A percentile compares a stretch with the other conserved stretches of the same genome.
Conservation (phyloP, 2,797 vertebrate species). For the Luscinia megarhynchos region DNA sequence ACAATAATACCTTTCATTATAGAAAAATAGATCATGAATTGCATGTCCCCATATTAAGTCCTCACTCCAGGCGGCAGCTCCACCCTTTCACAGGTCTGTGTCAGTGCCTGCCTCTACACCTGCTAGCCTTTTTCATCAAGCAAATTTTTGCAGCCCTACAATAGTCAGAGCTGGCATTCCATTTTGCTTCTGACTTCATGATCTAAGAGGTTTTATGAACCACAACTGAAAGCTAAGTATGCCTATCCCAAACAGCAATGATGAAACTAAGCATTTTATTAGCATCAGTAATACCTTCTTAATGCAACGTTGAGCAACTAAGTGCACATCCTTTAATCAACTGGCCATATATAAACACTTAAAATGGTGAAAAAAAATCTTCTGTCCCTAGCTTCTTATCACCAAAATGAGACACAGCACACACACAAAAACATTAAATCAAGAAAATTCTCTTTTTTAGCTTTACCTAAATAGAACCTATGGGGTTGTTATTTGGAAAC, state of each 20-base stretch:
- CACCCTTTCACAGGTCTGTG: not conserved
- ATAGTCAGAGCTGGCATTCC: not conserved
- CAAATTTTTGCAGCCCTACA: not conserved
- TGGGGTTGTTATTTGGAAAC: not conserved
- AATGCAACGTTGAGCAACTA: slow-evolving; percentile 53
- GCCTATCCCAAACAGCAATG: not conserved
- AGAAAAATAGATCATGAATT: not conserved
- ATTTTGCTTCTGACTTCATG: not conserved
- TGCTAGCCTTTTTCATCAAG: not conserved
- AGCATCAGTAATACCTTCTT: slow-evolving; percentile 71
- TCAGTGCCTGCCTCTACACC: not conserved
- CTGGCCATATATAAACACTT: not conserved
- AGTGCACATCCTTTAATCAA: slow-evolving; percentile 50
- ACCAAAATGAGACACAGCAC: not conserved
- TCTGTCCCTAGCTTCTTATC: not conserved
- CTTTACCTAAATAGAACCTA: not conserved
- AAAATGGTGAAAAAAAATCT: not conserved
- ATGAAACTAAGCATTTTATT: slow-evolving; percentile 38
- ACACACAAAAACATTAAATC: not conserved
- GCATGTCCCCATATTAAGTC: not conserved
- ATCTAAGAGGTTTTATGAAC: slow-evolving; percentile 14
- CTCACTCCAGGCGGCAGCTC: not conserved
- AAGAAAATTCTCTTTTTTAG: not conserved
- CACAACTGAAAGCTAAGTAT: slow-evolving; percentile 7
- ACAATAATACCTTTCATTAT: not conserved